phyloP scores from a whole-genome alignment of 1,140 invertebrate species.

The Apis dorsata region DNA sequence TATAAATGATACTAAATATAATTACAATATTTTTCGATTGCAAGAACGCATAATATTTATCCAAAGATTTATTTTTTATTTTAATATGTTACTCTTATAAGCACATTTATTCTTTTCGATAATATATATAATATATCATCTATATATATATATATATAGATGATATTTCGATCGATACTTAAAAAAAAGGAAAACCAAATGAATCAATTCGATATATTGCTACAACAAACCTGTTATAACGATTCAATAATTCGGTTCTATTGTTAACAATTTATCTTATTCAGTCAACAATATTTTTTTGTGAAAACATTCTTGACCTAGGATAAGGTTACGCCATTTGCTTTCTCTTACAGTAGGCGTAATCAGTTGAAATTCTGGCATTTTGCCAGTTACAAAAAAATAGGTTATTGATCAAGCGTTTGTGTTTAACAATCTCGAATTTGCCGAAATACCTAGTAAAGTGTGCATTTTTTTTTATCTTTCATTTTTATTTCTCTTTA shows the following conservation, averaged over 20 bases:
- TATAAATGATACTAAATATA: too few species aligned
- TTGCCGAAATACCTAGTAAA: background rate
- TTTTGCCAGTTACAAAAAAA: slow-evolving; percentile 67
- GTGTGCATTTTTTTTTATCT: background rate
- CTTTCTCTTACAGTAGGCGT: slow-evolving; percentile 56
- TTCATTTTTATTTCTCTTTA: background rate
- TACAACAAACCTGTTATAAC: background rate
- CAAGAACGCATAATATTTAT: background rate
- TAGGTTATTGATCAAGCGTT: slow-evolving; percentile 69
- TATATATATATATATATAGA: too few species aligned
- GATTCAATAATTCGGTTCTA: too few species aligned
- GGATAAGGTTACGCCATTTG: slow-evolving; percentile 43
- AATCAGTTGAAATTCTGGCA: slow-evolving; percentile 64
- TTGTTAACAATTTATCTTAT: background rate
- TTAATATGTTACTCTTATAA: too few species aligned
- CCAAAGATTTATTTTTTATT: too few species aligned
- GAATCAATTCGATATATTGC: too few species aligned
- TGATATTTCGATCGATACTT: too few species aligned
- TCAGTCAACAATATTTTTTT: slow-evolving; percentile 9
- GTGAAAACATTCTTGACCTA: slow-evolving; percentile 61
- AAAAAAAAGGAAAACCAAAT: too few species aligned
- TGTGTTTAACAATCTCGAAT: slow-evolving; percentile 16
- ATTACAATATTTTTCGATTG: too few species aligned
- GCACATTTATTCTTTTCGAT: too few species aligned
- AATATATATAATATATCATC: too few species aligned